Percentiles rank a stretch among this genome's conserved stretches.
Evolutionary conservation across 2,888 invertebrate genomes (phyloP).

Genomic region (Tinea semifulvella): DNA sequence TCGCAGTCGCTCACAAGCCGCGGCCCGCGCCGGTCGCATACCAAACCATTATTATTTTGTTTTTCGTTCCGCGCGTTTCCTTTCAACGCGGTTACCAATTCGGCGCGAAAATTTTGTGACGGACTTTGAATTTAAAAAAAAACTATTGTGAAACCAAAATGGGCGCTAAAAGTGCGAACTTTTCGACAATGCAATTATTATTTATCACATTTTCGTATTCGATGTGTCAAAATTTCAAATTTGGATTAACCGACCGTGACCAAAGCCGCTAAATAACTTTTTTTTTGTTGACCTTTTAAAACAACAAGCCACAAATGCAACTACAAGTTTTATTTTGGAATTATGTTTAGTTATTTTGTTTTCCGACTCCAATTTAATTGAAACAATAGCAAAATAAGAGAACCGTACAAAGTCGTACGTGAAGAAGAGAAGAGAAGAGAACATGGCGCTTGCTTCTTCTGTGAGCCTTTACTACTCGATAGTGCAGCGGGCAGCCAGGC

Average conservation of each 20-base stretch:
- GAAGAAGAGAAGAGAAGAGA: constrained; percentile 31
- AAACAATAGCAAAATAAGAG: constrained; percentile 5
- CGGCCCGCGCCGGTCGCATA: constrained; percentile 60
- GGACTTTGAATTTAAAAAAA: constrained; percentile 34
- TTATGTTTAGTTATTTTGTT: constrained; percentile 43
- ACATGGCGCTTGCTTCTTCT: constrained; percentile 70
- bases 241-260: constrained; percentile 16
- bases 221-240: constrained; percentile 17
- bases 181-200: constrained; percentile 37
- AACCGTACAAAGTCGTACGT: constrained; percentile 20
- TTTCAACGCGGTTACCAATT: constrained; percentile 55
- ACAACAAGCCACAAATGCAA: constrained; percentile 16
- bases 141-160: constrained; percentile 41
- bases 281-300: constrained; percentile 22
- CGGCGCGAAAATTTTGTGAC: constrained; percentile 60
- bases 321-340: constrained; percentile 36
- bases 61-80: constrained; percentile 63
- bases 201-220: constrained; percentile 11
- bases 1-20: constrained; percentile 49
- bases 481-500: constrained; percentile 73
- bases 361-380: constrained; percentile 31
- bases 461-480: constrained; percentile 75
- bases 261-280: constrained; percentile 46
- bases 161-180: constrained; percentile 15
- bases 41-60: constrained; percentile 46